These are phyloP conservation scores for Enteromius thamalakanensis DNA, from an alignment of 2,797 vertebrate genomes.

Conservation along the genomic window DNA sequence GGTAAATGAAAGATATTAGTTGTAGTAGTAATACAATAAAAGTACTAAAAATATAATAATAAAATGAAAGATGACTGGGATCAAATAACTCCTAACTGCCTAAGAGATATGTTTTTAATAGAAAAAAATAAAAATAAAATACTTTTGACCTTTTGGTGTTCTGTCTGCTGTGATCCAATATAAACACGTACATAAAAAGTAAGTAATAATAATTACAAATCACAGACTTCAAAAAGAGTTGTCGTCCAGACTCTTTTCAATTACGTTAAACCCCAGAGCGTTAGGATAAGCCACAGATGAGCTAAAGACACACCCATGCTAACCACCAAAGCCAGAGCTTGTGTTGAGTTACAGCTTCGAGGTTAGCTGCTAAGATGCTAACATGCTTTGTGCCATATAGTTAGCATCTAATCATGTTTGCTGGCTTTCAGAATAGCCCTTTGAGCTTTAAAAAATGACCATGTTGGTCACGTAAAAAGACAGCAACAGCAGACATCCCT, in stretches of 20 bases:
- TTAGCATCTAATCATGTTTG: background rate
- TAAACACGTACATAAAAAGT: background rate
- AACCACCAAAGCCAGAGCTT: slow-evolving; percentile 14
- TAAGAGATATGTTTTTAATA: background rate
- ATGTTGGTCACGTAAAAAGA: background rate
- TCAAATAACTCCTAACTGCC: background rate
- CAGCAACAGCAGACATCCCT: slow-evolving; percentile 8
- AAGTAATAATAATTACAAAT: background rate
- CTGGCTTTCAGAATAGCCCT: background rate
- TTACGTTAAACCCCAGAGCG: slow-evolving; percentile 8
- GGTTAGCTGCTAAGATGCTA: slow-evolving; percentile 7
- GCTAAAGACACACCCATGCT: slow-evolving; percentile 21
- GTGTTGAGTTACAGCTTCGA: background rate
- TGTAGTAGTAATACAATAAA: background rate
- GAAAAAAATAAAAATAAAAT: background rate
- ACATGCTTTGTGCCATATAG: slow-evolving; percentile 23
- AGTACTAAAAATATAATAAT: too few species aligned
- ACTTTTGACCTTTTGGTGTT: background rate
- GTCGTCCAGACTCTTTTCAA: slow-evolving; percentile 4
- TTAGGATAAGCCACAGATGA: slow-evolving; percentile 1
- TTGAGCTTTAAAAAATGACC: slow-evolving; percentile 19
- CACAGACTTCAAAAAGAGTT: slow-evolving; percentile 8
- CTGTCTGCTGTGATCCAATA: background rate
- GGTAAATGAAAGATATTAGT: background rate
- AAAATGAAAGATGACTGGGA: background rate